These are phyloP conservation scores for Rynchops niger DNA, from an alignment of 2,113 vertebrate genomes.

Conservation along the genomic window DNA sequence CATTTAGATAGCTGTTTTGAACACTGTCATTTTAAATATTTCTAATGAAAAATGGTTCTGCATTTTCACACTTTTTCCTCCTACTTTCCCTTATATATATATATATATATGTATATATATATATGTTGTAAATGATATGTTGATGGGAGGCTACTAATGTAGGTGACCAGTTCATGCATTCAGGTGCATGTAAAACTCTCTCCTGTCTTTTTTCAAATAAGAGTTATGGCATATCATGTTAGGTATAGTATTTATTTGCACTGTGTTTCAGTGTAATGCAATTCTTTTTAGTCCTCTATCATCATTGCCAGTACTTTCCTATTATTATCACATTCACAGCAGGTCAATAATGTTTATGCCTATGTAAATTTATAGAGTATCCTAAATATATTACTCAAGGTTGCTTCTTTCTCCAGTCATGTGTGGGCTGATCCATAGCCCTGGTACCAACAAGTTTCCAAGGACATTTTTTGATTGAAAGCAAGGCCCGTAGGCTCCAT, in stretches of 20 bases:
- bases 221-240: background rate
- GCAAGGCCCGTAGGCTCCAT: background rate
- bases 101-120: too few relatives aligned
- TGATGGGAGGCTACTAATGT: background rate
- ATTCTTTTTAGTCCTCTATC: background rate
- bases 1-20: background rate
- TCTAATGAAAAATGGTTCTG: background rate
- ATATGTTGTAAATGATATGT: background rate
- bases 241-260: background rate
- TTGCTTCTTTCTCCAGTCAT: background rate
- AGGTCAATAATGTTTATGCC: background rate
- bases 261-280: background rate
- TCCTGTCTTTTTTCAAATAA: background rate
- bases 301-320: background rate
- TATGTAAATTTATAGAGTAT: background rate
- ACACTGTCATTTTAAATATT: background rate
- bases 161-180: background rate
- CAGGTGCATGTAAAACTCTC: background rate
- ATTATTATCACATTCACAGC: background rate
- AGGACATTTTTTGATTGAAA: background rate
- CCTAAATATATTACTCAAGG: background rate
- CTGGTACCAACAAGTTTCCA: background rate
- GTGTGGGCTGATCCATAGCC: fast-evolving
- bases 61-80: background rate
- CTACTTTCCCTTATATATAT: background rate